These are phyloP conservation scores for Mythimna vitellina DNA, from an alignment of 2,888 invertebrate genomes.

Conservation along the genomic window DNA sequence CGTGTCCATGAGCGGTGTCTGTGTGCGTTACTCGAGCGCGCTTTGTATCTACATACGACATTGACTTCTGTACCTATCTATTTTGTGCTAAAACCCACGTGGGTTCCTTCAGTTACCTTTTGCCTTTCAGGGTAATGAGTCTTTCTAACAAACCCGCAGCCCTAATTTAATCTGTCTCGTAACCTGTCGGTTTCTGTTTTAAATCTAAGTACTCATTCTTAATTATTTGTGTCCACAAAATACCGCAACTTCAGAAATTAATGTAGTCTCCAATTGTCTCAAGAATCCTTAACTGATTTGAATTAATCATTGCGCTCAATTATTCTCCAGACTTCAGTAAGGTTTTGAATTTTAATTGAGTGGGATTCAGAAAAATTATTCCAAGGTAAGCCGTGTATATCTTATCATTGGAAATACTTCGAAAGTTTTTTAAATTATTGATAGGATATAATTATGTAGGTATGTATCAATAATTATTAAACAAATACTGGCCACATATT, in stretches of 20 bases:
- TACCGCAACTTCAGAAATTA: background rate
- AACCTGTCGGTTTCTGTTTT: background rate
- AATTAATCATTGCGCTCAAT: conserved; percentile 17
- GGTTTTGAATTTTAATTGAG: conserved; percentile 2
- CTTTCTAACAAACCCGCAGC: background rate
- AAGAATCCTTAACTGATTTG: conserved; percentile 17
- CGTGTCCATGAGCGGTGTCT: no score
- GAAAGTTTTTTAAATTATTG: background rate
- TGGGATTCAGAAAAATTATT: conserved; percentile 5
- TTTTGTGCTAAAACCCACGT: no score
- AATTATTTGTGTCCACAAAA: conserved; percentile 4
- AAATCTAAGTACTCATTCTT: background rate
- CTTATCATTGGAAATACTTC: background rate
- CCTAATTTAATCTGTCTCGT: background rate
- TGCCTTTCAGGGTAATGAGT: background rate
- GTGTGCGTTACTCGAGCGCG: no score
- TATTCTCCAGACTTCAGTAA: conserved; percentile 13
- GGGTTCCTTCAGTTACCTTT: background rate
- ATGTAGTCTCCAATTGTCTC: background rate
- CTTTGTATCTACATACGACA: no score
- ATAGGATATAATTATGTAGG: background rate
- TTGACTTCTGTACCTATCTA: no score
- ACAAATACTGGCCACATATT: no score
- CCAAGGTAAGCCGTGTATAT: background rate
- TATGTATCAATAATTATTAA: no score